These are phyloP conservation scores for Mesoclemmys tuberculata DNA, from an alignment of 2,113 vertebrate genomes.

Conservation along the genomic window DNA sequence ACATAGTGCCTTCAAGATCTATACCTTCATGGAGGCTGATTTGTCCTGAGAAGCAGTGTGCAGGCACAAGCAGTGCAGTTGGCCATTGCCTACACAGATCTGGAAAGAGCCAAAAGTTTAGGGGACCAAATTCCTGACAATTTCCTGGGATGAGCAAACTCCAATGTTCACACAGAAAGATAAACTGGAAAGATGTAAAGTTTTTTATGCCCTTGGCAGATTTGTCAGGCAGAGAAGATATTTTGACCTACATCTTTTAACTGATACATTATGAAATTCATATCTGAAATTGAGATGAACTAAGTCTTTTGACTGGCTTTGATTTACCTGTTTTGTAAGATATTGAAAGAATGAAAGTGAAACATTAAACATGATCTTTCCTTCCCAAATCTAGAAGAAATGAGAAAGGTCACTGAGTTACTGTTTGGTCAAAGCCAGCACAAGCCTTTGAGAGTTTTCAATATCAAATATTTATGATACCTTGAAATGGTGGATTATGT, in stretches of 20 bases:
- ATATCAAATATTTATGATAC: rapidly evolving
- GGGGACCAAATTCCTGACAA: neutral
- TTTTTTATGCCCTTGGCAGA: neutral
- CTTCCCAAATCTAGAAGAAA: neutral
- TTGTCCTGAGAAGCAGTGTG: neutral
- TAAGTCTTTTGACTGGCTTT: neutral
- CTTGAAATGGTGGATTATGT: neutral
- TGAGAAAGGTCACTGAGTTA: neutral
- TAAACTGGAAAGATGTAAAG: neutral
- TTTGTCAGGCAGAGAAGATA: rapidly evolving
- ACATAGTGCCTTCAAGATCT: neutral
- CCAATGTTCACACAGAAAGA: neutral
- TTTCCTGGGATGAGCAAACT: neutral
- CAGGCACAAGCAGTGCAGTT: neutral
- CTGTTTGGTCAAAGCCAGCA: neutral
- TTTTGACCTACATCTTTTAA: neutral
- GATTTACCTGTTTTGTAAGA: neutral
- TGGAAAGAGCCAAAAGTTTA: neutral
- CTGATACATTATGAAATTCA: neutral
- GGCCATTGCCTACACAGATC: neutral
- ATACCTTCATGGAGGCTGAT: neutral
- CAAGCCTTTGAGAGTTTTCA: neutral
- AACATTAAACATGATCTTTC: neutral
- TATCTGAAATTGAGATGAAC: neutral
- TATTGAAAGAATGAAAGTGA: neutral